Evolutionary conservation across 2,888 invertebrate genomes (phyloP).

Genomic region (Creontiades dilutus): DNA sequence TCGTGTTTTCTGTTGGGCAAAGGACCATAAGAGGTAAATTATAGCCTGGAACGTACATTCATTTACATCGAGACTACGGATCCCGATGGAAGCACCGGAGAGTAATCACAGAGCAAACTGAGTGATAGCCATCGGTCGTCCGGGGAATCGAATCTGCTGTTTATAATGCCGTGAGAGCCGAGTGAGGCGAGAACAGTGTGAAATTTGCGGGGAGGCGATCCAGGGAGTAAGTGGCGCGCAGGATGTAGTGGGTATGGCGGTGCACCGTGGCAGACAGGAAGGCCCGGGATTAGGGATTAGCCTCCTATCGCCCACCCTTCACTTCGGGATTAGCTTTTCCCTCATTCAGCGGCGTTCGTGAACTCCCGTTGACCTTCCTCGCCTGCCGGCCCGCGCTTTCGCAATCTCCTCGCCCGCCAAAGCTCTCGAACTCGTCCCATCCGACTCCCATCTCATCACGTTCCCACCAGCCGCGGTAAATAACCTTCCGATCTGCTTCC

Average conservation of each 20-base stretch:
- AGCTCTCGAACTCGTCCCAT: background rate
- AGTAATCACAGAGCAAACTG: background rate
- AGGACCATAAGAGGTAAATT: too few relatives aligned
- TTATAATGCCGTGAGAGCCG: background rate
- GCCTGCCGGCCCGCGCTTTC: background rate
- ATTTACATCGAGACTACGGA: too few relatives aligned
- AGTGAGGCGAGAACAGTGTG: background rate
- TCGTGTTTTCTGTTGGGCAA: too few relatives aligned
- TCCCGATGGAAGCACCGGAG: background rate
- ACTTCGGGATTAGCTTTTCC: background rate
- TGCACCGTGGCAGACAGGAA: background rate
- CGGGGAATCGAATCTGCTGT: background rate
- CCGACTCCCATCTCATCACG: slow-evolving; percentile 3
- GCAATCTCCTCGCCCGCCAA: background rate
- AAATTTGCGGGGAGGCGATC: background rate
- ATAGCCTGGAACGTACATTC: too few relatives aligned
- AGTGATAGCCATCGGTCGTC: background rate
- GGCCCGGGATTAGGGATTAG: slow-evolving; percentile 5
- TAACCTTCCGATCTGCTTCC: background rate
- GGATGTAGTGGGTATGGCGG: background rate
- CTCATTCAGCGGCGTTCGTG: background rate
- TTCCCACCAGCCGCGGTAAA: background rate
- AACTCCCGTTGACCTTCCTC: background rate
- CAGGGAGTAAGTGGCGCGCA: background rate
- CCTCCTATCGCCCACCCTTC: slow-evolving; percentile 3